These are phyloP conservation scores for Drosophila ezoana DNA, from an alignment of 2,888 invertebrate species.

Conservation along the genomic window DNA sequence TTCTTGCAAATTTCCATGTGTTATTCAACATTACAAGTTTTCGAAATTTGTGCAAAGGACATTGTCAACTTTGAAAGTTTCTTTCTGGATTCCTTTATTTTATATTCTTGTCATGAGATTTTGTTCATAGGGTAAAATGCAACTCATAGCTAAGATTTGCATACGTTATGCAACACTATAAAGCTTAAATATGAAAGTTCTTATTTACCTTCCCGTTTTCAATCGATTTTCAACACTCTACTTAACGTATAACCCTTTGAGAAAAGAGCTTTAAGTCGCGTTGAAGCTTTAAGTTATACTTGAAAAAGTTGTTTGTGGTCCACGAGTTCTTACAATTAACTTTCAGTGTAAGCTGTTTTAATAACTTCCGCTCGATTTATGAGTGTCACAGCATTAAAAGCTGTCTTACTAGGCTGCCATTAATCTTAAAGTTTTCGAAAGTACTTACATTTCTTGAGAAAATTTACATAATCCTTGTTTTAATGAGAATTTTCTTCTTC, in stretches of 20 bases:
- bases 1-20: constrained; percentile 1
- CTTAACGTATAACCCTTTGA: neutral
- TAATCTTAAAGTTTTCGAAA: constrained; percentile 25
- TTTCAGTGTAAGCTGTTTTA: neutral
- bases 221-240: neutral
- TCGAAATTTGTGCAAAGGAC: neutral
- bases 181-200: neutral
- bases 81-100: neutral
- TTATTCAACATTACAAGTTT: neutral
- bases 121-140: neutral
- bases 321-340: constrained; percentile 6
- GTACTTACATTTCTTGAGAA: constrained; percentile 11
- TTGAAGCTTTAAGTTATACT: neutral
- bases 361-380: neutral
- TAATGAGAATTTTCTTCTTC: constrained; percentile 16
- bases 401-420: constrained; percentile 12
- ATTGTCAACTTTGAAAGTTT: neutral
- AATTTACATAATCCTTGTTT: constrained; percentile 19
- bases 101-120: neutral
- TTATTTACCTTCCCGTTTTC: neutral
- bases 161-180: neutral
- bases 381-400: constrained; percentile 7
- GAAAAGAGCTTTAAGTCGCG: neutral
- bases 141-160: neutral
- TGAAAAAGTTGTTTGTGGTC: neutral